These are phyloP conservation scores for Thunnus albacares DNA, from an alignment of 2,797 vertebrate genomes.

Conservation along the genomic window DNA sequence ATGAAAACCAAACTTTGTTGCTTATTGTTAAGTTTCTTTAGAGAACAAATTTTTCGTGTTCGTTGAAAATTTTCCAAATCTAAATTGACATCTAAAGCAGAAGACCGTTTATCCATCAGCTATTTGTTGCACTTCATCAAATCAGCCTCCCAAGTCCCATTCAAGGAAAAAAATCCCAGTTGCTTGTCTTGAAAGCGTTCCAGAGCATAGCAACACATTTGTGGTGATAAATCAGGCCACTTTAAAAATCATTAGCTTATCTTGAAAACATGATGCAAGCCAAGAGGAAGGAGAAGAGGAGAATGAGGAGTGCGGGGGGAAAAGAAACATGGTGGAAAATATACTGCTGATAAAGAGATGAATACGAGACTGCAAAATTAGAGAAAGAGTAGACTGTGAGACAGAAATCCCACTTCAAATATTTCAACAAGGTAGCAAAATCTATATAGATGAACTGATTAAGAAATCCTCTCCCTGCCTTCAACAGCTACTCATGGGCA, in stretches of 20 bases:
- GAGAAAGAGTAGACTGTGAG: too few relatives aligned
- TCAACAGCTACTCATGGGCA: not conserved
- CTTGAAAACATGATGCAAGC: constrained; percentile 12
- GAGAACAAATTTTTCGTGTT: too few relatives aligned
- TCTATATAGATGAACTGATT: not conserved
- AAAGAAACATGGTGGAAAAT: not conserved
- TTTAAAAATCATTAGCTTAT: constrained; percentile 40
- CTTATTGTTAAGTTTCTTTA: too few relatives aligned
- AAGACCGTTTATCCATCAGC: too few relatives aligned
- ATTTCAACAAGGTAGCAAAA: not conserved
- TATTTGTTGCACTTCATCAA: not conserved
- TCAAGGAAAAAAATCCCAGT: not conserved
- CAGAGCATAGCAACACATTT: not conserved
- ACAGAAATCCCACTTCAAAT: not conserved
- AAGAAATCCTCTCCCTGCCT: too few relatives aligned
- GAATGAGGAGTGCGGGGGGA: not conserved
- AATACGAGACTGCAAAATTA: not conserved
- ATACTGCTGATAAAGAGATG: not conserved
- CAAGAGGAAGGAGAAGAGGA: not conserved
- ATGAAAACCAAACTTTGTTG: too few relatives aligned
- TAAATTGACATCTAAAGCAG: not conserved
- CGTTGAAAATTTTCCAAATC: not conserved
- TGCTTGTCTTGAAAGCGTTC: constrained; percentile 3
- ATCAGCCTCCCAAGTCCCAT: not conserved
- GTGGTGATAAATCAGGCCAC: constrained; percentile 13